Base-by-base conservation (phyloP, 2,888 invertebrate genomes). In the Tortrix viridana region DNA sequence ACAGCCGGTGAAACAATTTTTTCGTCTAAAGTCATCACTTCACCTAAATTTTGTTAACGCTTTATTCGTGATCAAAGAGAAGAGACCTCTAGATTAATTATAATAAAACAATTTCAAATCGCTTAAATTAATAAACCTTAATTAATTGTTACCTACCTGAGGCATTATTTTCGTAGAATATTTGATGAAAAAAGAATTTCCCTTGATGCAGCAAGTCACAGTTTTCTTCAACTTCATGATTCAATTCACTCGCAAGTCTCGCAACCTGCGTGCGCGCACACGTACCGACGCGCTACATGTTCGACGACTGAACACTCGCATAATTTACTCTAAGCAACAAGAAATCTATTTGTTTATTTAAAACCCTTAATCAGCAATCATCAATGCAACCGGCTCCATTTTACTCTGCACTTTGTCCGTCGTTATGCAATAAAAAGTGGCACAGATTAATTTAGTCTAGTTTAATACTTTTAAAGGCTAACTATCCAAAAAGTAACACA, bases 201-300 rank as follows among this genome's bases (percentile, higher is more conserved):
- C 88, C 73, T 78, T 83, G 64, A 89, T 77, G 71, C 82, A 89
- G 71, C 82, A 88, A 67, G 85, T 84, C 80, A 89, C 86, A 50
- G 88, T 87, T 74, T 83, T 89, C 75, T 89, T 91, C 41, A 90
- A 76, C 79, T 89, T 90, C 90, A 91, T 90, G 69, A 76, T 87
- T 77, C 74, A 76, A n/a, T n/a, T n/a, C n/a, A n/a, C n/a, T n/a
- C n/a, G n/a, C n/a, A n/a, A n/a, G n/a, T n/a, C 74, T 75, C 71
- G 14, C 61, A 69, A 66, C 65, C 61, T 69, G 65, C 68, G 66
- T 75, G 67, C 63, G 58, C 66, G 68, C 74, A 73, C 75, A 76
- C 76, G 75, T 71, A 76, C 67, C 66, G 72, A 72, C 65, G 73
- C 79, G 77, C 76, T 73, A 72, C 79, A 81, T 79, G 77, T 73